Base-by-base conservation (phyloP, 2,113 vertebrate species). In the Egretta garzetta region DNA sequence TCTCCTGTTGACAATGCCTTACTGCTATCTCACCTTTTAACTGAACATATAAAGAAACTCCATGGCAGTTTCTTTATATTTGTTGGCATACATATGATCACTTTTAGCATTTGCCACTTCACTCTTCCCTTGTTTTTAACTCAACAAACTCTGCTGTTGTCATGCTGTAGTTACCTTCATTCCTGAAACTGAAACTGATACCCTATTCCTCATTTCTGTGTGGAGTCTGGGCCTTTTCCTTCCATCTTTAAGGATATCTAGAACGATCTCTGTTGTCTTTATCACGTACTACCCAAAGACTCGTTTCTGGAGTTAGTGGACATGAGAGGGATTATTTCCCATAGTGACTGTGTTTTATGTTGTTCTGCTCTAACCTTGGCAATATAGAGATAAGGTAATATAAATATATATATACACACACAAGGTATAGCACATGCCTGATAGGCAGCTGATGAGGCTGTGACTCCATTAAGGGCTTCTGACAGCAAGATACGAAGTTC, bases 271-370 rank as follows among this genome's bases (percentile, higher is more conserved):
- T 5, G 0, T 64, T 23, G 2, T 45, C 32, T 70, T 85, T 62
- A 37, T n/a, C 35, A 10, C 20, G 66, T 45, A 15, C 3, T 45
- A 12, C 14, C 24, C 7, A 23, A 6, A 72, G 49, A 56, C 5
- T 14, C 0, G 0, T n/a, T 50, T 63, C 37, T 56, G 14, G 37
- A 71, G 9, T 10, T 56, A 49, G 19, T 1, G 3, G 11, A 90
- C 70, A 9, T 18, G 18, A 50, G 3, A 0, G 8, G 11, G 8
- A 37, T 50, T 35, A 45, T 88, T 88, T 90, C 17, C 50, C 14
- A 0, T 18, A 56, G 30, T 33, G 23, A 19, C n/a, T 59, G 32
- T 67, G 28, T 2, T 77, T 53, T 28, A 32, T 8, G 9, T 60
- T 80, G 28, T 14, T 80, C 33, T 85, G 19, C 24, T 89, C 21